These are phyloP conservation scores for Oikopleura albicans DNA, from an alignment of 23 tunicate genomes.

Conservation along the genomic window DNA sequence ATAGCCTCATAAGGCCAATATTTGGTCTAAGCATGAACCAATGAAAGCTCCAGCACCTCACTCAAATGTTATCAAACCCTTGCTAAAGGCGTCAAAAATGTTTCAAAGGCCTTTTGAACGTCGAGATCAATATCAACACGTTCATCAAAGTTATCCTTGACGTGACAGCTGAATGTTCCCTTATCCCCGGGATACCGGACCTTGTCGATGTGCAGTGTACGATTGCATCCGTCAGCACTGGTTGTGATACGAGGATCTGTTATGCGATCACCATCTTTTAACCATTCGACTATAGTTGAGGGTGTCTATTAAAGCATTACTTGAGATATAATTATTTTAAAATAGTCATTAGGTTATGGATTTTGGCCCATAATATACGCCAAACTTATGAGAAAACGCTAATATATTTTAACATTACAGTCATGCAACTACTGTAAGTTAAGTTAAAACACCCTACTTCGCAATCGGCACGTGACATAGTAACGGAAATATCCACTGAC, in stretches of 20 bases:
- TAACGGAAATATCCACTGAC: background rate
- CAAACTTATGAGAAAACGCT: no score
- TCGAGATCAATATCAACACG: background rate
- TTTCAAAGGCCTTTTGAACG: conserved; percentile 10
- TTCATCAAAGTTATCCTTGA: background rate
- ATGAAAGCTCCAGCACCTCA: no score
- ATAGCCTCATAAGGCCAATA: no score
- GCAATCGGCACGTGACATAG: background rate
- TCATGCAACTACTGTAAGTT: no score
- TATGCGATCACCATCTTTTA: background rate
- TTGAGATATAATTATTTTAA: no score
- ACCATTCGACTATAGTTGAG: background rate
- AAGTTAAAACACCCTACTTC: no score
- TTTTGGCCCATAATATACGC: no score
- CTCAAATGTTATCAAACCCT: no score
- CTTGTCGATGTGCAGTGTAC: background rate
- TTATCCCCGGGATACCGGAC: background rate
- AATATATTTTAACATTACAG: no score
- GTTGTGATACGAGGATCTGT: background rate
- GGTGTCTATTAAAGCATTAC: no score
- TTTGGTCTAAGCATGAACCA: no score
- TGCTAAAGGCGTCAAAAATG: background rate
- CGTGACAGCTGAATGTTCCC: background rate
- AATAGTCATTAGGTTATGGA: no score
- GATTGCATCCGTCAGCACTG: background rate